Base-by-base conservation (phyloP, 2,113 vertebrate genomes). In the Percopsis transmontana region DNA sequence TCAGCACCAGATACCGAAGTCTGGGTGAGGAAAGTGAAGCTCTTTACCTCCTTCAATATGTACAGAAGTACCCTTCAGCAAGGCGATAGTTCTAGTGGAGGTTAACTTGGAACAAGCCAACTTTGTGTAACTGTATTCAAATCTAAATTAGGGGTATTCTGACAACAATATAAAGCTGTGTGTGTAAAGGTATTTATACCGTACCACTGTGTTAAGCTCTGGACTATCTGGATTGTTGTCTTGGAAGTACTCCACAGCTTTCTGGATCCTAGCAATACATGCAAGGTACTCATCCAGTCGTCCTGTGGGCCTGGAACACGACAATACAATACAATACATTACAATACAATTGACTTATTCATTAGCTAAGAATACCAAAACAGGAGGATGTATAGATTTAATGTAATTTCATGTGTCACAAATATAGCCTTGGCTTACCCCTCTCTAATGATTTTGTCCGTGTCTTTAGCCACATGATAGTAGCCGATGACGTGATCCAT, bases 141-240 rank as follows among this genome's bases (percentile, higher is more conserved):
- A n/a, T n/a, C n/a, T n/a, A n/a, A n/a, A n/a, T n/a, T n/a, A n/a
- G n/a, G n/a, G n/a, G n/a, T n/a, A n/a, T n/a, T n/a, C n/a, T n/a
- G n/a, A n/a, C n/a, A n/a, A n/a, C n/a, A n/a, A n/a, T n/a, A n/a
- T n/a, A n/a, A n/a, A n/a, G n/a, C n/a, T n/a, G n/a, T n/a, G n/a
- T n/a, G n/a, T n/a, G n/a, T n/a, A n/a, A n/a, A n/a, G n/a, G n/a
- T n/a, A n/a, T n/a, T n/a, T n/a, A n/a, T n/a, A n/a, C n/a, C 82
- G 80, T 92, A 99, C 97, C 95, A 99, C 97, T 24, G 95, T 95
- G 89, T 99, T 98, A 81, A 99, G 94, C 59, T 99, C 97, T 0
- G 97, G 97, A 70, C 96, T 98, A 89, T 99, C 97, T 0, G 97
- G 97, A 66, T 96, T 99, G 66, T 99, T 99, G 83, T 99, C 96